These are phyloP conservation scores for Tenualosa ilisha DNA, from an alignment of 2,797 vertebrate species.

Conservation along the genomic window DNA sequence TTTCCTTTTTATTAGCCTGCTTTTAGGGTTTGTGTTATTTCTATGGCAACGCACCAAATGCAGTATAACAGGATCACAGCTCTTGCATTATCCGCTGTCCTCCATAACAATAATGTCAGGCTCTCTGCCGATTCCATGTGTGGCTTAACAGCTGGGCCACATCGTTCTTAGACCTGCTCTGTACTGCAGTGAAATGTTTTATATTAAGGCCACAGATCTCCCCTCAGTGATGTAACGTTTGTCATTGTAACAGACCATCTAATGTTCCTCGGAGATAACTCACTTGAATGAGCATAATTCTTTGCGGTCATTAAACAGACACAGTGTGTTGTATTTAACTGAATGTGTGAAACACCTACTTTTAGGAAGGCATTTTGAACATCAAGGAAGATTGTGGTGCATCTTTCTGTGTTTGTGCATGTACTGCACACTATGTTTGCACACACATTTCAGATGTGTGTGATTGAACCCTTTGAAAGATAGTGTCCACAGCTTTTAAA, in stretches of 20 bases:
- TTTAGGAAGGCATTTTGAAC: not conserved
- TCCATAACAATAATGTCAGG: not conserved
- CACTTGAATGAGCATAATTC: not conserved
- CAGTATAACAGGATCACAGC: not conserved
- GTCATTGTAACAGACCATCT: not conserved
- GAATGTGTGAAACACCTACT: not conserved
- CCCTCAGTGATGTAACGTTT: not conserved
- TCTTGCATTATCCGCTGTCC: not conserved
- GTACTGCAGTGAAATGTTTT: not conserved
- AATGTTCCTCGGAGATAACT: not conserved
- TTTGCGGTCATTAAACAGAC: not conserved
- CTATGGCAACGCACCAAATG: conserved; percentile 38
- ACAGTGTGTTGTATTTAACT: not conserved
- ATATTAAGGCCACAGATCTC: conserved; percentile 2
- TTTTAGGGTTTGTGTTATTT: conserved; percentile 35
- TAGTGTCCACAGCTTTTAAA: not conserved
- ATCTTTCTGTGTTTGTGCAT: not conserved
- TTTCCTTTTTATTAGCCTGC: conserved; percentile 7
- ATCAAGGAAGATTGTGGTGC: not conserved
- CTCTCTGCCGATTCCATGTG: not conserved
- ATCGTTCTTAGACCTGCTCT: not conserved
- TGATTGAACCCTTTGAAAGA: not conserved
- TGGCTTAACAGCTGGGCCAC: not conserved
- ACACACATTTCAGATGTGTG: not conserved
- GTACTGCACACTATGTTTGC: not conserved